Percentiles rank a stretch among this genome's conserved stretches.
phyloP scores from a whole-genome alignment of 2,113 vertebrate species.

The Caracal caracal region DNA sequence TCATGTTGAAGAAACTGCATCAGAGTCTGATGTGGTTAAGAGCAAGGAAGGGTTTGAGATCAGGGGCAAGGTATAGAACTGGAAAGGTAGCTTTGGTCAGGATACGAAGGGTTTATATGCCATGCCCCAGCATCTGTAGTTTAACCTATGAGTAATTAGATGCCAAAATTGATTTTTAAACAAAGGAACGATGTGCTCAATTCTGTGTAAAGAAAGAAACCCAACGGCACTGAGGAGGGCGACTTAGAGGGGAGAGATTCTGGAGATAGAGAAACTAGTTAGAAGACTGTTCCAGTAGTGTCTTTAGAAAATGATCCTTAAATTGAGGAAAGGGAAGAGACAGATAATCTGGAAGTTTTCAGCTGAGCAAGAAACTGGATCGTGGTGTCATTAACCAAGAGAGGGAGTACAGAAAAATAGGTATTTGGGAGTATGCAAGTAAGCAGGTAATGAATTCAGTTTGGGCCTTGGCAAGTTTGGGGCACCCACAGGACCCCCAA shows the following conservation, averaged over 20 bases:
- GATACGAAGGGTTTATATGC: constrained; percentile 51
- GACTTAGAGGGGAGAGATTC: background rate
- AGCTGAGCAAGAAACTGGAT: background rate
- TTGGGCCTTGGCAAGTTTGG: background rate
- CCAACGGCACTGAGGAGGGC: background rate
- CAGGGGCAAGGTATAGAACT: background rate
- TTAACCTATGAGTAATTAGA: constrained; percentile 49
- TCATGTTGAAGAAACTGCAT: constrained; percentile 27
- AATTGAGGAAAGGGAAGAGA: background rate
- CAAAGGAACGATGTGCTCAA: background rate
- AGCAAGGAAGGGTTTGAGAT: background rate
- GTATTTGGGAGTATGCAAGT: background rate
- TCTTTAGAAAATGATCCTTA: background rate
- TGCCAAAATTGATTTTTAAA: constrained; percentile 52
- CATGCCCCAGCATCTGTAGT: constrained; percentile 41
- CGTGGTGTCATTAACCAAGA: background rate
- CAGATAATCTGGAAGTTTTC: background rate
- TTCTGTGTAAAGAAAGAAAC: constrained; percentile 3
- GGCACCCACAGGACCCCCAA: background rate
- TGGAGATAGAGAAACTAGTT: background rate
- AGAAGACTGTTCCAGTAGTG: background rate
- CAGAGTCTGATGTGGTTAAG: constrained; percentile 58
- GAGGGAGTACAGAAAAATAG: constrained; percentile 3
- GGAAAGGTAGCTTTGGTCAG: constrained; percentile 54
- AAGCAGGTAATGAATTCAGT: background rate